Conservation (phyloP, 1,140 invertebrate genomes). For the Thaumatotibia leucotreta region DNA sequence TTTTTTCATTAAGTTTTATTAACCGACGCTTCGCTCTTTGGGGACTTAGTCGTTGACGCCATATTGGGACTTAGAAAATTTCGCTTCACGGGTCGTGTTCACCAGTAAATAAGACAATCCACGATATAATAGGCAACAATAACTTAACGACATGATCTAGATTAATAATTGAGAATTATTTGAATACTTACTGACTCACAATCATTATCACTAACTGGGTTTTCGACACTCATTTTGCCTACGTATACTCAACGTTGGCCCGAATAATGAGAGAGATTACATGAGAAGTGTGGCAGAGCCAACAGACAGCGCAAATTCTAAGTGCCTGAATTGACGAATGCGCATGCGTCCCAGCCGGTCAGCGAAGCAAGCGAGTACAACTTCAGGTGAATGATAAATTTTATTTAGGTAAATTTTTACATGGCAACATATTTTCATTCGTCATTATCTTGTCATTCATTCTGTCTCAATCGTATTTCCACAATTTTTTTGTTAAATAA, state of each 20-base stretch:
- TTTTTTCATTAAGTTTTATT: slow-evolving; percentile 22
- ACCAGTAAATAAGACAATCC: slow-evolving; percentile 50
- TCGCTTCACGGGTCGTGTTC: slow-evolving; percentile 67
- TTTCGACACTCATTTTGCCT: slow-evolving; percentile 76
- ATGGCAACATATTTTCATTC: background rate
- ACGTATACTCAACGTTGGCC: slow-evolving; percentile 64
- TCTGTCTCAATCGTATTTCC: too few relatives aligned
- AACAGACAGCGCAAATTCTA: slow-evolving; percentile 60
- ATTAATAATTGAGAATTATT: slow-evolving; percentile 28
- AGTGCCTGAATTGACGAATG: slow-evolving; percentile 58
- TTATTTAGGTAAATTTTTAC: background rate
- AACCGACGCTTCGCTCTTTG: slow-evolving; percentile 55
- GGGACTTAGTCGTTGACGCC: slow-evolving; percentile 86
- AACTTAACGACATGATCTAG: slow-evolving; percentile 28
- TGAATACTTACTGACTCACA: slow-evolving; percentile 66
- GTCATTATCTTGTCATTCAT: too few relatives aligned
- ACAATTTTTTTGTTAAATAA: too few relatives aligned
- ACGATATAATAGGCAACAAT: slow-evolving; percentile 18
- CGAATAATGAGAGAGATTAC: slow-evolving; percentile 44
- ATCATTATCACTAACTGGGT: slow-evolving; percentile 68
- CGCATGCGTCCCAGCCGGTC: slow-evolving; percentile 46
- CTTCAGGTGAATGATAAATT: slow-evolving; percentile 48
- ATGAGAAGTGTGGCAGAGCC: slow-evolving; percentile 55
- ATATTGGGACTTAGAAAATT: slow-evolving; percentile 92
- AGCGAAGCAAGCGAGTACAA: slow-evolving; percentile 26